These are phyloP conservation scores for Drosophila borealis DNA, from an alignment of 2,888 invertebrate species.

Conservation along the genomic window DNA sequence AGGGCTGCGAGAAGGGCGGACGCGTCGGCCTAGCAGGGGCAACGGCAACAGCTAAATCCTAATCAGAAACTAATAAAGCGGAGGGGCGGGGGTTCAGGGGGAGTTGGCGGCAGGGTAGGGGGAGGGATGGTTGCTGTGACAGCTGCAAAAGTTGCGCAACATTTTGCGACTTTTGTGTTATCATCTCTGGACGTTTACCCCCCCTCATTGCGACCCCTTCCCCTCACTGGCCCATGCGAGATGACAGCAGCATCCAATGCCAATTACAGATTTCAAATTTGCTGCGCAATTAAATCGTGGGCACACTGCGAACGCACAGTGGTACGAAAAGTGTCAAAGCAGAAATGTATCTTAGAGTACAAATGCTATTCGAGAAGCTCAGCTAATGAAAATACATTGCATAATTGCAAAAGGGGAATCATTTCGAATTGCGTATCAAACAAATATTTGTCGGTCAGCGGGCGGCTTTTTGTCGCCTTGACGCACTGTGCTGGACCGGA, in stretches of 20 bases:
- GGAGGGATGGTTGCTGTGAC: slow-evolving; percentile 18
- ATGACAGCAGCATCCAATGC: slow-evolving; percentile 40
- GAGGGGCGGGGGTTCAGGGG: not conserved
- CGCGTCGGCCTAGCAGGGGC: not conserved
- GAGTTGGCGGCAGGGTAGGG: slow-evolving; percentile 1
- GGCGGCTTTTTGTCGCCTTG: not conserved
- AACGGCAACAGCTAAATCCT: slow-evolving; percentile 34
- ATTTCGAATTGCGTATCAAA: too few relatives aligned
- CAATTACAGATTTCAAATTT: slow-evolving; percentile 48
- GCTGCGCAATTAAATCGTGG: slow-evolving; percentile 49
- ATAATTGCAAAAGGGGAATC: not conserved
- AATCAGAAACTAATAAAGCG: slow-evolving; percentile 53
- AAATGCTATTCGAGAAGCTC: too few relatives aligned
- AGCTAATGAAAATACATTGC: not conserved
- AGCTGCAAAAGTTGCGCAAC: slow-evolving; percentile 58
- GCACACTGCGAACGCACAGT: slow-evolving; percentile 42
- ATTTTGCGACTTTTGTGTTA: slow-evolving; percentile 49
- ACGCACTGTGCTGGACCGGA: slow-evolving; percentile 4
- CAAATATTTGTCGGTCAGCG: too few relatives aligned
- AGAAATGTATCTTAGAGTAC: not conserved
- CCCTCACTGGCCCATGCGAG: not conserved
- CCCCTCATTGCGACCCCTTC: not conserved
- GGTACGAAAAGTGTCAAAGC: not conserved
- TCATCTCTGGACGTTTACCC: slow-evolving; percentile 32
- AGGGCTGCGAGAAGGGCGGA: slow-evolving; percentile 2